Conservation (phyloP, 2,113 vertebrate genomes). For the Larimichthys polyactis region DNA sequence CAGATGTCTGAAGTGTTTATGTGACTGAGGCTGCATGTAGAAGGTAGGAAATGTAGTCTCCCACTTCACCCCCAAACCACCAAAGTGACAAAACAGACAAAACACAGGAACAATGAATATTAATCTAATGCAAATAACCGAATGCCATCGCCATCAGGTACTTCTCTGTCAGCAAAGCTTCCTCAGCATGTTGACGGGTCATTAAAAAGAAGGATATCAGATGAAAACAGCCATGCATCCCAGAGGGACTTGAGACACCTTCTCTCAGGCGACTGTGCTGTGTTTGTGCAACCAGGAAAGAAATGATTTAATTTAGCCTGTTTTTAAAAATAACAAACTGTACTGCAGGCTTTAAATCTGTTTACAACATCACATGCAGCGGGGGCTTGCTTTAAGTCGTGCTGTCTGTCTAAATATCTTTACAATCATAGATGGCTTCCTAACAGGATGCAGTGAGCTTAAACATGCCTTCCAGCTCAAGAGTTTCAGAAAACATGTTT, state of each 20-base stretch:
- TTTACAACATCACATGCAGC: conserved; percentile 4
- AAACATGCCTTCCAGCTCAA: conserved; percentile 39
- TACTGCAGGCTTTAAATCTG: background rate
- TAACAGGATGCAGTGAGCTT: conserved; percentile 61
- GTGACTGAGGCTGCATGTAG: conserved; percentile 54
- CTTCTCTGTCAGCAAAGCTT: conserved; percentile 12
- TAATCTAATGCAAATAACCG: conserved; percentile 45
- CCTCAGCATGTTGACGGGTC: conserved; percentile 25
- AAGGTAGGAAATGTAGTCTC: conserved; percentile 57
- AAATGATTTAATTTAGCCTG: conserved; percentile 18
- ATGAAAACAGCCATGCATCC: conserved; percentile 43
- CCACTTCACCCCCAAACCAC: conserved; percentile 41
- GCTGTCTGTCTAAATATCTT: conserved; percentile 27
- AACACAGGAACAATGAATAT: conserved; percentile 30
- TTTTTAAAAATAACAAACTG: conserved; percentile 23
- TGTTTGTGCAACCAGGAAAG: conserved; percentile 15
- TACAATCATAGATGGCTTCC: conserved; percentile 43
- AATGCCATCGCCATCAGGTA: background rate
- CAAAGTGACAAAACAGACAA: conserved; percentile 58
- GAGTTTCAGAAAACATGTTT: conserved; percentile 36
- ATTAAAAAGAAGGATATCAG: conserved; percentile 33
- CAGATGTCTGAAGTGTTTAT: conserved; percentile 67
- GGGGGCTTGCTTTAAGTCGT: conserved; percentile 15
- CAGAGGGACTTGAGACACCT: background rate
- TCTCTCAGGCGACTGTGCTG: background rate